A percentile compares a stretch with the other conserved stretches of the same genome.
Conservation (phyloP, 2,113 vertebrate species). For the Turdus rufiventris region DNA sequence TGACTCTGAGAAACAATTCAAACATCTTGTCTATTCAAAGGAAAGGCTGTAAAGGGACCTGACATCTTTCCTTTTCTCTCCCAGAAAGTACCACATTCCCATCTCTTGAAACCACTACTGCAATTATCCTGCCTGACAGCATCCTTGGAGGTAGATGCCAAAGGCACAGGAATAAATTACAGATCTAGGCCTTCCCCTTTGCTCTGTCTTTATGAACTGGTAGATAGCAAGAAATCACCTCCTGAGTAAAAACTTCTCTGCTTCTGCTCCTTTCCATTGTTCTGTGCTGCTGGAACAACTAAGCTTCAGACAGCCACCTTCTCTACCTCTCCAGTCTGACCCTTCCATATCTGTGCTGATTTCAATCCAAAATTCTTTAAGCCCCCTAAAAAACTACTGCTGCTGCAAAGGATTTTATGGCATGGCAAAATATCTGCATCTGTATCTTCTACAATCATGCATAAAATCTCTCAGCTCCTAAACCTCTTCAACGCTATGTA, state of each 20-base stretch:
- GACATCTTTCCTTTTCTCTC: neutral
- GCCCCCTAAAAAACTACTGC: neutral
- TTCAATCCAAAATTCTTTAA: neutral
- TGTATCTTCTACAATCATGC: neutral
- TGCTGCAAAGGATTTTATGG: neutral
- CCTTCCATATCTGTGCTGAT: neutral
- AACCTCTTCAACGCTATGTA: neutral
- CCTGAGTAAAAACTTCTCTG: neutral
- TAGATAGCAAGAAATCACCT: neutral
- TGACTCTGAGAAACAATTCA: conserved; percentile 36
- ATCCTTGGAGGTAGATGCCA: neutral
- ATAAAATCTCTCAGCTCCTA: neutral
- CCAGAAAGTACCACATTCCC: neutral
- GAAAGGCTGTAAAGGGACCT: neutral
- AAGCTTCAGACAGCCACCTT: neutral
- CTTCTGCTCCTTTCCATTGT: neutral
- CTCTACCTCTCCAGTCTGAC: neutral
- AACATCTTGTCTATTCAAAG: conserved; percentile 14
- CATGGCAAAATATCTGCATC: neutral
- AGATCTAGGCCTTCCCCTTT: neutral
- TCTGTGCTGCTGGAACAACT: neutral
- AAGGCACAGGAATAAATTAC: neutral
- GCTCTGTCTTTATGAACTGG: neutral
- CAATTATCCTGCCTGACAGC: neutral
- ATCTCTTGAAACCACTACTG: neutral